Evolutionary conservation across 2,888 invertebrate genomes (phyloP).

Genomic region (Dastarcus helophoroides): DNA sequence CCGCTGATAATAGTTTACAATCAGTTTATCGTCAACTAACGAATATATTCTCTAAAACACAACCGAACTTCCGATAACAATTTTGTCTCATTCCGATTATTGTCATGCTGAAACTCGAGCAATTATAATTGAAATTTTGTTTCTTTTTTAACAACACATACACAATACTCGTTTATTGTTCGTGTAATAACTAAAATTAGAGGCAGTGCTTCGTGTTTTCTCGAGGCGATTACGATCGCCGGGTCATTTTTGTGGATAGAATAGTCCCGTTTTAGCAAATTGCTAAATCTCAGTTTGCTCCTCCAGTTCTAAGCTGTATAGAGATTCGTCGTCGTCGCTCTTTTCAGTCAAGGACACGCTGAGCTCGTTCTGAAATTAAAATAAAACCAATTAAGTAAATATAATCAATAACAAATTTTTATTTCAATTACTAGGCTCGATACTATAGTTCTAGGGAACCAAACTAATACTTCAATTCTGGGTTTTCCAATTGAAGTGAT

Average conservation of each 20-base stretch:
- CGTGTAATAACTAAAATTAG: slow-evolving; percentile 17
- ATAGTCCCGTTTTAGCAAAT: neutral
- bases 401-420: too few relatives aligned
- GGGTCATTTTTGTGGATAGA: too few relatives aligned
- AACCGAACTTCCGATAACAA: slow-evolving; percentile 19
- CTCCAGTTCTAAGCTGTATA: too few relatives aligned
- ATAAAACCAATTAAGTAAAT: too few relatives aligned
- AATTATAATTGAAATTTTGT: slow-evolving; percentile 6
- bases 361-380: slow-evolving; percentile 33
- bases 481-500: too few relatives aligned
- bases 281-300: too few relatives aligned
- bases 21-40: slow-evolving; percentile 5
- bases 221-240: too few relatives aligned
- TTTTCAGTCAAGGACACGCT: slow-evolving; percentile 30
- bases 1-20: slow-evolving; percentile 3
- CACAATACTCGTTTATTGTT: slow-evolving; percentile 15
- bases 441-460: too few relatives aligned
- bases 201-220: slow-evolving; percentile 26
- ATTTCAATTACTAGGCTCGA: too few relatives aligned
- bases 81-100: slow-evolving; percentile 34
- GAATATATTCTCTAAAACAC: slow-evolving; percentile 11
- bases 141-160: slow-evolving; percentile 15
- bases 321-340: slow-evolving; percentile 17
- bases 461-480: too few relatives aligned
- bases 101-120: slow-evolving; percentile 29